Evolutionary conservation across 2,797 vertebrate genomes (phyloP), one percentile per base, ranked within the genome.

Genomic region (Neomorphus geoffroyi): DNA sequence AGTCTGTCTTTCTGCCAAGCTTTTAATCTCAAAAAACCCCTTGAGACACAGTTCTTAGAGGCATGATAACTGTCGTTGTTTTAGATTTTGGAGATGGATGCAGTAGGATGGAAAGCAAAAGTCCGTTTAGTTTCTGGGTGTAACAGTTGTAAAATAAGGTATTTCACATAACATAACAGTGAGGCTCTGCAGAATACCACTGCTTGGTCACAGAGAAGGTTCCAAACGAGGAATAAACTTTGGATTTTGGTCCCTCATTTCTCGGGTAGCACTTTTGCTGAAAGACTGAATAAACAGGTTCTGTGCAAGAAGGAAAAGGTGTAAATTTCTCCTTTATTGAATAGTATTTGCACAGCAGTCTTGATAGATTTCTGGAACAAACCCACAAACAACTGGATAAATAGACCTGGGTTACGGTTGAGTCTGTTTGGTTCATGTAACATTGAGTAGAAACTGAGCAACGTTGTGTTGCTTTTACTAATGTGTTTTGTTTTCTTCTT

Each of bases 131-230:
- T 16, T 69, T 87, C 39, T 66, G 1, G 73, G 37, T 54, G 16
- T 60, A 61, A 28, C 14, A 35, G 14, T 61, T 32, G 19, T 85
- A 32, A 90, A 81, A 53, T 70, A 56, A 83, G 69, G 18, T 73
- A 23, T 12, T 9, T 39, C 3, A 3, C 2, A 1, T 82, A 66
- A 81, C 18, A n/a, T 1, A 3, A 18, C 1, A 0, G 16, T 54
- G 45, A 67, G 50, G 50, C 7, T 62, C 51, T 88, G 50, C 57
- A 66, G 61, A 72, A 46, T 60, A 33, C 19, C n/a, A 9, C 24
- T 80, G 33, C 37, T 85, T 78, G 66, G 13, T 79, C 33, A 43
- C 10, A 22, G 35, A 70, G 54, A 27, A 71, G 18, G 51, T 62
- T 93, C 15, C 3, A 9, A 46, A 67, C 26, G 27, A 56, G 46